A percentile compares a stretch with the other conserved stretches of the same genome.
phyloP scores from a whole-genome alignment of 64 coral and sea anemone genomes.

The Actinia equina region DNA sequence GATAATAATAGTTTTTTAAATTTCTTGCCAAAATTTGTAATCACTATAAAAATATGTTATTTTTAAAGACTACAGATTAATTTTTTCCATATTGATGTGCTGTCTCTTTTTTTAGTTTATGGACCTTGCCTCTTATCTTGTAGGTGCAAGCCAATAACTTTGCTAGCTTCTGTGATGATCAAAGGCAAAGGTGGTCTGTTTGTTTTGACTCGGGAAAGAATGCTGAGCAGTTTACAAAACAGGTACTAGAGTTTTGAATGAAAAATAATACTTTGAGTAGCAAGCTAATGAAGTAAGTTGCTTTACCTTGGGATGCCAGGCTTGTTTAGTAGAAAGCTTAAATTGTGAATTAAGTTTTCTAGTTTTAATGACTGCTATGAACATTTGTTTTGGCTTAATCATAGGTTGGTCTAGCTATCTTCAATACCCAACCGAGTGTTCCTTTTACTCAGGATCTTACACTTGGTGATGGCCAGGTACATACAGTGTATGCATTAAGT shows the following conservation, averaged over 20 bases:
- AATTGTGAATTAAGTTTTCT: too few species aligned
- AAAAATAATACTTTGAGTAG: too few species aligned
- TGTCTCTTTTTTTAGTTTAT: background rate
- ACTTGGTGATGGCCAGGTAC: constrained; percentile 77
- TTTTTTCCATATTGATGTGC: too few species aligned
- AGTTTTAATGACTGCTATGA: too few species aligned
- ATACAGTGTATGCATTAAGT: too few species aligned
- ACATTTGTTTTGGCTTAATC: background rate
- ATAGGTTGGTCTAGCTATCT: constrained; percentile 83
- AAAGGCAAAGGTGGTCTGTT: constrained; percentile 87
- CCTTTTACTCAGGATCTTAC: constrained; percentile 68
- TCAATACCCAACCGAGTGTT: constrained; percentile 60
- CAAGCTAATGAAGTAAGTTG: too few species aligned
- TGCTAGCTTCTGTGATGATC: constrained; percentile 97
- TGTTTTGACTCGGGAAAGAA: constrained; percentile 81
- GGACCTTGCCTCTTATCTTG: background rate
- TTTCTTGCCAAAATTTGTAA: background rate
- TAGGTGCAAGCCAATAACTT: constrained; percentile 97
- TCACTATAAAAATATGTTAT: too few species aligned
- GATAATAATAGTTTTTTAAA: background rate
- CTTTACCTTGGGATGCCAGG: too few species aligned
- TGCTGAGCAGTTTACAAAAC: constrained; percentile 74
- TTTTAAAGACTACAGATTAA: too few species aligned
- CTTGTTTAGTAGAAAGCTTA: too few species aligned
- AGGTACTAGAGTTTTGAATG: constrained; percentile 39